Evolutionary conservation across 2,797 vertebrate species (phyloP).

Genomic region (Acridotheres tristis): DNA sequence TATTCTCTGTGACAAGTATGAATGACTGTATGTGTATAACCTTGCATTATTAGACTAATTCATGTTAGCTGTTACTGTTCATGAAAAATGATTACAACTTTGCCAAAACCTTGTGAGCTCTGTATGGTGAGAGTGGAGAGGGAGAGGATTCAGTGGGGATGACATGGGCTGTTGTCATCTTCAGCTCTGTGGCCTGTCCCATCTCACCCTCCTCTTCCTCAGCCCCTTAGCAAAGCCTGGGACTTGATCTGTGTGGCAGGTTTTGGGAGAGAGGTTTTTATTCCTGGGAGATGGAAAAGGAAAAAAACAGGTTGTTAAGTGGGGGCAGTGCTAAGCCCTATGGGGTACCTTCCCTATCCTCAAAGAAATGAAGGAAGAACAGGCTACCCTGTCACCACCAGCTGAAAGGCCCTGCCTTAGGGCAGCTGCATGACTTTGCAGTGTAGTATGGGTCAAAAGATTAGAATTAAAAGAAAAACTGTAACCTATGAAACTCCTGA

Average conservation of each 20-base stretch:
- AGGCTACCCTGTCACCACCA: background rate
- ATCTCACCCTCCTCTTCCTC: background rate
- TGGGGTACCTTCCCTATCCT: background rate
- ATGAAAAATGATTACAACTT: background rate
- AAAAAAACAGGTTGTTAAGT: background rate
- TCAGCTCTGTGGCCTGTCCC: background rate
- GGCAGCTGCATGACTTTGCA: background rate
- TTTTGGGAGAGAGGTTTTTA: background rate
- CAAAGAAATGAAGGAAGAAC: background rate
- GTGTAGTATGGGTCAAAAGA: background rate
- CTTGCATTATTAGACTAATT: background rate
- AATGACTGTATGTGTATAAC: background rate
- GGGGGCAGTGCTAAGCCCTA: background rate
- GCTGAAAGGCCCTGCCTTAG: background rate
- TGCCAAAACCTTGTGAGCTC: background rate
- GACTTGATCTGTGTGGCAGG: background rate
- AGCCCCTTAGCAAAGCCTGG: background rate
- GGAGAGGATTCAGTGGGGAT: background rate
- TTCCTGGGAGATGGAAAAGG: background rate
- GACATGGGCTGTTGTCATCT: background rate
- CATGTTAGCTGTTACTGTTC: background rate
- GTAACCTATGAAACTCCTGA: background rate
- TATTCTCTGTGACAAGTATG: background rate
- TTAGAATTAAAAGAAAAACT: background rate
- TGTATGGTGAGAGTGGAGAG: background rate